A percentile compares a stretch with the other conserved stretches of the same genome.
Evolutionary conservation across 2,113 vertebrate genomes (phyloP).

Genomic region (Amazona vittata): DNA sequence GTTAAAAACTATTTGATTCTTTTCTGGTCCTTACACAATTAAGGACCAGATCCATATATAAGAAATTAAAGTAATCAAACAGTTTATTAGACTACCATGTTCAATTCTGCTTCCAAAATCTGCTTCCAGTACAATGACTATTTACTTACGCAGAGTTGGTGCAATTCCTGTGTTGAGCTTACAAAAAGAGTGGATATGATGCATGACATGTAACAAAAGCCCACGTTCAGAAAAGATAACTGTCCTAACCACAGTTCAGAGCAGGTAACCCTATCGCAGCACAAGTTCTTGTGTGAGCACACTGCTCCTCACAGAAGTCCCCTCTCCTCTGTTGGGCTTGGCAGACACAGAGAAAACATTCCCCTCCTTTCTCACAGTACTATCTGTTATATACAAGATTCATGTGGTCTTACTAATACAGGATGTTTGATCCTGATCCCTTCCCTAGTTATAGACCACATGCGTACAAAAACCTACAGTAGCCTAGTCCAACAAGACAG

Average conservation of each 20-base stretch:
- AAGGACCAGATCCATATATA: neutral
- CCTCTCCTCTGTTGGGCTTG: neutral
- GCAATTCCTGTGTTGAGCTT: neutral
- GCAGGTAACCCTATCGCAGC: neutral
- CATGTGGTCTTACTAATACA: neutral
- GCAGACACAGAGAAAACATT: neutral
- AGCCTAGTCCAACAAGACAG: neutral
- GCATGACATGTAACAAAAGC: neutral
- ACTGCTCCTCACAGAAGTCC: neutral
- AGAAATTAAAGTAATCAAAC: neutral
- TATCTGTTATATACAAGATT: neutral
- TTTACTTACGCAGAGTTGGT: neutral
- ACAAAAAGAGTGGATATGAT: neutral
- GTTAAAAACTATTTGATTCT: neutral
- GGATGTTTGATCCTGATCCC: neutral
- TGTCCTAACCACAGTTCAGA: neutral
- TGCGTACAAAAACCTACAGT: neutral
- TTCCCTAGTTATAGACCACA: neutral
- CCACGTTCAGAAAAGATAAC: rapidly evolving
- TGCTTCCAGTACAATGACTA: neutral
- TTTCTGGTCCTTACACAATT: neutral
- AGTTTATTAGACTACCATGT: neutral
- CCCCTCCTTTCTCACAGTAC: neutral
- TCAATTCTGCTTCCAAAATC: neutral
- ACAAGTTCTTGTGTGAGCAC: neutral